phyloP scores from a whole-genome alignment of 2,888 invertebrate genomes.

The Desoria tigrina region DNA sequence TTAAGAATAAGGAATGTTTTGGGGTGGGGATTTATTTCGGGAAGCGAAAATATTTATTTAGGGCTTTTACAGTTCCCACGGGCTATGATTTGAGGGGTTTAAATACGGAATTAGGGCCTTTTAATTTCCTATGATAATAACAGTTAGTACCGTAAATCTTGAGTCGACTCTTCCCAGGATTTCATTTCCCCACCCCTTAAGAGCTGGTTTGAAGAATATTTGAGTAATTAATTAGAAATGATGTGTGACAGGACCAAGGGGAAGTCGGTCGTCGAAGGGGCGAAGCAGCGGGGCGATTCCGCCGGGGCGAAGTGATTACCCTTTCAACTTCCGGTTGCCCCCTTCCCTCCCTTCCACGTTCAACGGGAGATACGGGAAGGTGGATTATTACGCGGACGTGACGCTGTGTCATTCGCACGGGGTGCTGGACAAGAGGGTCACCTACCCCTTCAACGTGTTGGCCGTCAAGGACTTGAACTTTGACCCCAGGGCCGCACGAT shows the following conservation, averaged over 20 bases:
- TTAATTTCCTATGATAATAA: no score
- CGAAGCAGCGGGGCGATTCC: constrained; percentile 28
- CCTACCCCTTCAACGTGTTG: constrained; percentile 43
- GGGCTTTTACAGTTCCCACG: no score
- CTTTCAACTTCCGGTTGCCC: constrained; percentile 40
- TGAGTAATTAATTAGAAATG: neutral
- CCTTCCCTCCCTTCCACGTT: constrained; percentile 41
- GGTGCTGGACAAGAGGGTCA: constrained; percentile 40
- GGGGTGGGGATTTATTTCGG: no score
- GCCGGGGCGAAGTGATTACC: constrained; percentile 37
- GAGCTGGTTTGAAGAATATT: constrained; percentile 5
- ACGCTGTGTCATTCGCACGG: constrained; percentile 32
- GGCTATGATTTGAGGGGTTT: no score
- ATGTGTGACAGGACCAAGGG: neutral
- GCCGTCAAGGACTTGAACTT: constrained; percentile 42
- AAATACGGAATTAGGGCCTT: no score
- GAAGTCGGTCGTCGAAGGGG: constrained; percentile 7
- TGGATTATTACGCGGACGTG: constrained; percentile 45
- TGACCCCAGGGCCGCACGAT: constrained; percentile 38
- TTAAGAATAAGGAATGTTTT: no score
- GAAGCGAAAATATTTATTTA: no score
- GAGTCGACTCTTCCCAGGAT: no score
- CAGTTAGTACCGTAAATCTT: no score
- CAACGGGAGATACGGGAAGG: constrained; percentile 44
- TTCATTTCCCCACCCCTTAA: no score